Conservation (phyloP, 92 coral and sea anemone species). For the Paramuricea clavata region DNA sequence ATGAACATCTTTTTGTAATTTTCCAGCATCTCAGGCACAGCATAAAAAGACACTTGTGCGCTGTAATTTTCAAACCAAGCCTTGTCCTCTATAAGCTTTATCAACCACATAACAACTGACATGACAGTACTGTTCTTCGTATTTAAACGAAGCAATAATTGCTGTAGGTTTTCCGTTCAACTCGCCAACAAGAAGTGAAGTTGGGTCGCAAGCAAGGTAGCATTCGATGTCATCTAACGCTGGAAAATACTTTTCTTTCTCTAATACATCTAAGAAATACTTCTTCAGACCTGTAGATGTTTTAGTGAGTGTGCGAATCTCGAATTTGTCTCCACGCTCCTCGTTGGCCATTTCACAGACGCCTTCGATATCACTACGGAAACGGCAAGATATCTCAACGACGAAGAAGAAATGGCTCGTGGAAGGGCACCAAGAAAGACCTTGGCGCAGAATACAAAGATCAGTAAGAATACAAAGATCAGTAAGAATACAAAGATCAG, state of each 20-base stretch:
- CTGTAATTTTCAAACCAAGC: conserved; percentile 46
- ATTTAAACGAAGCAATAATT: conserved; percentile 17
- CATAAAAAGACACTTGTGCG: conserved; percentile 4
- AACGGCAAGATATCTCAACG: too few species aligned
- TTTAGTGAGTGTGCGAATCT: background rate
- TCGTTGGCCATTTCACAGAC: background rate
- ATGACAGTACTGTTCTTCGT: conserved; percentile 15
- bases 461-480: too few species aligned
- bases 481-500: too few species aligned
- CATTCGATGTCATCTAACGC: conserved; percentile 37
- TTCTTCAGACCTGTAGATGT: background rate
- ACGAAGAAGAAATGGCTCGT: too few species aligned
- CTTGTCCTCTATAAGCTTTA: conserved; percentile 50
- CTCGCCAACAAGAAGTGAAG: conserved; percentile 45
- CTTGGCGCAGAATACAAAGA: too few species aligned
- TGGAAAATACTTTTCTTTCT: conserved; percentile 21
- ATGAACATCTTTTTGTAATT: conserved; percentile 1
- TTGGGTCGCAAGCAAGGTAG: conserved; percentile 44
- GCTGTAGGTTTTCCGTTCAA: conserved; percentile 58
- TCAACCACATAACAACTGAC: conserved; percentile 19
- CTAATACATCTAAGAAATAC: background rate
- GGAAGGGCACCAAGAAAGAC: too few species aligned
- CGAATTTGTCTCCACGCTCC: background rate
- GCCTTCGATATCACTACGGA: too few species aligned
- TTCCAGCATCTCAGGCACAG: background rate